Percentiles rank a stretch among this genome's conserved stretches.
Evolutionary conservation across 2,888 invertebrate genomes (phyloP).

Genomic region (Sminthurides aquaticus): DNA sequence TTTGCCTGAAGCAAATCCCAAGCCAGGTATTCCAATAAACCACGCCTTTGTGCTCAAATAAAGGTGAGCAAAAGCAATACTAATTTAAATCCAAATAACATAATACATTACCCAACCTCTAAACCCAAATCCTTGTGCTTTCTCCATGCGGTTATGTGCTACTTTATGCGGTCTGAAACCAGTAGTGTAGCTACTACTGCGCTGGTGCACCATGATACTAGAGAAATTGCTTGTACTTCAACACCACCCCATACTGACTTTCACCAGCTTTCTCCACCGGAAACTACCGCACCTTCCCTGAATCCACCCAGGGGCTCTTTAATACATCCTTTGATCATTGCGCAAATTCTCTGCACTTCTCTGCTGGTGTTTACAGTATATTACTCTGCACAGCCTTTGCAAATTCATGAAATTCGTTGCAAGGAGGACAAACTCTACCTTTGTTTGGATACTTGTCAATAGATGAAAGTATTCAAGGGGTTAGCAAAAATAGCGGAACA

Average conservation of each 20-base stretch:
- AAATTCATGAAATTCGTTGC: too few species aligned
- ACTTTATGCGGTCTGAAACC: not conserved
- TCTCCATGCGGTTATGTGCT: too few species aligned
- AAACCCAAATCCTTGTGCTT: too few species aligned
- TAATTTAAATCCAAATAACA: too few species aligned
- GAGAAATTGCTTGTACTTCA: not conserved
- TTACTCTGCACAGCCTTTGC: too few species aligned
- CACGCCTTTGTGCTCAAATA: not conserved
- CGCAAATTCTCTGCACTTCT: not conserved
- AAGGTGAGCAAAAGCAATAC: not conserved
- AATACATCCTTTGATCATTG: not conserved
- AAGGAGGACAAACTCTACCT: too few species aligned
- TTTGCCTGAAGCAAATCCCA: not conserved
- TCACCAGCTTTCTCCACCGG: not conserved
- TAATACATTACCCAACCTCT: too few species aligned
- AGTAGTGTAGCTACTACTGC: not conserved
- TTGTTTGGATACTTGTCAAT: too few species aligned
- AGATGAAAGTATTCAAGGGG: too few species aligned
- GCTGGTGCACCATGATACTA: not conserved
- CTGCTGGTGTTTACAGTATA: not conserved
- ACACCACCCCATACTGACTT: not conserved
- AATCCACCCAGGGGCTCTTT: not conserved
- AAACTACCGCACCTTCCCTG: not conserved
- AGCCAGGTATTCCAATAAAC: not conserved
- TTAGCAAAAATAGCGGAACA: too few species aligned